Percentiles rank a stretch among this genome's conserved stretches.
phyloP scores from a whole-genome alignment of 2,797 vertebrate species.

The Molossus molossus region DNA sequence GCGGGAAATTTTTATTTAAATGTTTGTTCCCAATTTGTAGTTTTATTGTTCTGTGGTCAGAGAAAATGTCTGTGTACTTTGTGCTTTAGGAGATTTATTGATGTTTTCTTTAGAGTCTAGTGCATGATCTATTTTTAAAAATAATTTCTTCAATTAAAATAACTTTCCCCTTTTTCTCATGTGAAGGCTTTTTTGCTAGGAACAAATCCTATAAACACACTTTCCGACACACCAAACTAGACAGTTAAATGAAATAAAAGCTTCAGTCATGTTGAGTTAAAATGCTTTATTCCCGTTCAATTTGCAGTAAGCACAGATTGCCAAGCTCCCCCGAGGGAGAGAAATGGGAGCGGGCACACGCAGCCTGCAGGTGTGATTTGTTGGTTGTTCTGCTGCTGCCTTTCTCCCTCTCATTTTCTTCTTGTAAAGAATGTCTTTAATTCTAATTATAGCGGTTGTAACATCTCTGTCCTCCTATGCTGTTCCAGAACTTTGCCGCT shows the following conservation, averaged over 20 bases:
- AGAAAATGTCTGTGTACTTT: conserved; percentile 70
- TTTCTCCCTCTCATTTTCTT: conserved; percentile 30
- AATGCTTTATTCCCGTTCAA: conserved; percentile 73
- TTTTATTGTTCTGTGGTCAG: conserved; percentile 80
- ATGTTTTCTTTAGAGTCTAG: conserved; percentile 72
- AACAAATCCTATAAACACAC: conserved; percentile 68
- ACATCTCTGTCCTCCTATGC: neutral
- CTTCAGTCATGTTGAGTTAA: conserved; percentile 72
- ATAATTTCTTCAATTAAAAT: conserved; percentile 78
- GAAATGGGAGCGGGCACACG: neutral
- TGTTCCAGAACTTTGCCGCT: conserved; percentile 2
- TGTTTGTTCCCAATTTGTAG: conserved; percentile 77
- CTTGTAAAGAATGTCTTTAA: conserved; percentile 56
- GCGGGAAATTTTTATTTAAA: conserved; percentile 74
- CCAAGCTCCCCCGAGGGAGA: conserved; percentile 53
- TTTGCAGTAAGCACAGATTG: conserved; percentile 69
- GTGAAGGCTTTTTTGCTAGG: conserved; percentile 69
- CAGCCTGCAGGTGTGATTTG: conserved; percentile 62
- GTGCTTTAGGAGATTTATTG: conserved; percentile 75
- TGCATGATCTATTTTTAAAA: conserved; percentile 74
- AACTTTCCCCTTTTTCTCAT: conserved; percentile 68
- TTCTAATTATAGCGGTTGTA: conserved; percentile 43
- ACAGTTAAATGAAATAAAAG: conserved; percentile 78
- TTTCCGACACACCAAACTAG: conserved; percentile 74
- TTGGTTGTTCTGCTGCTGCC: conserved; percentile 31